Percentiles rank a stretch among this genome's conserved stretches.
Conservation (phyloP, 1,140 invertebrate species). For the Portunus trituberculatus region DNA sequence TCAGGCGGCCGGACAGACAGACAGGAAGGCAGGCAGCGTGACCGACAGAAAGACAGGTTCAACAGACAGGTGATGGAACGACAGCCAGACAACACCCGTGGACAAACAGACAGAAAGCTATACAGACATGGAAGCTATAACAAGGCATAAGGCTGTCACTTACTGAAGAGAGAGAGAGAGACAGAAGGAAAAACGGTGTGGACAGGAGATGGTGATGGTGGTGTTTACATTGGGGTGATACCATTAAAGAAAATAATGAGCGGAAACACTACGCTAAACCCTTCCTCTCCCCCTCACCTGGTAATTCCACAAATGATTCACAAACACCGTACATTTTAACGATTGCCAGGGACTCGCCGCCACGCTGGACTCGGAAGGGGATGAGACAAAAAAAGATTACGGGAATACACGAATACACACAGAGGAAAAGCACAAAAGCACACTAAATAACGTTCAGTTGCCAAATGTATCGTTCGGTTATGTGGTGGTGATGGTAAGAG, state of each 20-base stretch:
- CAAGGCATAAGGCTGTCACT: not conserved
- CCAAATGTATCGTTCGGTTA: too few relatives aligned
- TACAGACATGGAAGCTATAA: not conserved
- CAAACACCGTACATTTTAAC: not conserved
- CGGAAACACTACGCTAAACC: not conserved
- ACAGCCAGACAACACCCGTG: not conserved
- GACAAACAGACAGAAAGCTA: not conserved
- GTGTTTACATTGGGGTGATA: not conserved
- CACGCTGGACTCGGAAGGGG: not conserved
- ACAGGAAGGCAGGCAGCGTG: not conserved
- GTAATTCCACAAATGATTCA: not conserved
- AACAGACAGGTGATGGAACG: not conserved
- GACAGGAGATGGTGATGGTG: not conserved
- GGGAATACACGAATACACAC: too few relatives aligned
- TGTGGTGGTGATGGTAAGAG: too few relatives aligned
- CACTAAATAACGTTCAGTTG: too few relatives aligned
- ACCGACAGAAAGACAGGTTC: not conserved
- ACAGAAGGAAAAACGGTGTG: not conserved
- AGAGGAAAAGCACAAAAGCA: too few relatives aligned
- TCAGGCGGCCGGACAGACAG: not conserved
- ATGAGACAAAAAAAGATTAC: too few relatives aligned
- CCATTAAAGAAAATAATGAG: slow-evolving; percentile 15
- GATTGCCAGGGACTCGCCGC: not conserved
- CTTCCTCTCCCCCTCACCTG: not conserved
- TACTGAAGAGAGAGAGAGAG: not conserved